Conservation (phyloP, 1,140 invertebrate genomes). For the Caerostris darwini region DNA sequence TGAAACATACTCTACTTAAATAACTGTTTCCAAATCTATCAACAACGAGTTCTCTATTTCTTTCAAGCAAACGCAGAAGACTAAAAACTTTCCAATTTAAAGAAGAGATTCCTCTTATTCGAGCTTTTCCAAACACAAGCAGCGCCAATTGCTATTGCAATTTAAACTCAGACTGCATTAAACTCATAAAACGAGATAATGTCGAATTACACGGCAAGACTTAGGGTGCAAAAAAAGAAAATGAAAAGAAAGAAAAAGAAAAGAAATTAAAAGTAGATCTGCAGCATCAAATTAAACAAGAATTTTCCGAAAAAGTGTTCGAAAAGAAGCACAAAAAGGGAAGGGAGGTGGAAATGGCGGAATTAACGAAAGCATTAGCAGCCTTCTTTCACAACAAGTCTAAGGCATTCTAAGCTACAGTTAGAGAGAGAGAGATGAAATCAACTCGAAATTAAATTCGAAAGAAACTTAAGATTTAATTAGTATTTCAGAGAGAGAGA, state of each 20-base stretch:
- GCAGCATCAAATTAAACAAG: slow-evolving; percentile 1
- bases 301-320: neutral
- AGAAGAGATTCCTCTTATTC: no score
- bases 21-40: no score
- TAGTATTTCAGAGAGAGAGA: neutral
- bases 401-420: neutral
- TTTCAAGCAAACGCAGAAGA: no score
- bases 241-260: neutral
- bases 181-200: neutral
- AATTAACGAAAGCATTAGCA: slow-evolving; percentile 28
- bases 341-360: neutral
- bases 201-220: neutral
- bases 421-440: neutral
- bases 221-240: neutral
- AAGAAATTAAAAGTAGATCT: neutral
- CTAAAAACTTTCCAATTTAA: no score
- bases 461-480: slow-evolving; percentile 54
- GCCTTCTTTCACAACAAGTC: neutral
- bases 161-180: neutral
- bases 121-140: no score
- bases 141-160: neutral
- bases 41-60: no score
- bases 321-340: neutral
- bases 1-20: no score
- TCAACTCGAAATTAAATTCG: slow-evolving; percentile 57